phyloP scores from a whole-genome alignment of 2,797 vertebrate species.

The Cynopterus sphinx region DNA sequence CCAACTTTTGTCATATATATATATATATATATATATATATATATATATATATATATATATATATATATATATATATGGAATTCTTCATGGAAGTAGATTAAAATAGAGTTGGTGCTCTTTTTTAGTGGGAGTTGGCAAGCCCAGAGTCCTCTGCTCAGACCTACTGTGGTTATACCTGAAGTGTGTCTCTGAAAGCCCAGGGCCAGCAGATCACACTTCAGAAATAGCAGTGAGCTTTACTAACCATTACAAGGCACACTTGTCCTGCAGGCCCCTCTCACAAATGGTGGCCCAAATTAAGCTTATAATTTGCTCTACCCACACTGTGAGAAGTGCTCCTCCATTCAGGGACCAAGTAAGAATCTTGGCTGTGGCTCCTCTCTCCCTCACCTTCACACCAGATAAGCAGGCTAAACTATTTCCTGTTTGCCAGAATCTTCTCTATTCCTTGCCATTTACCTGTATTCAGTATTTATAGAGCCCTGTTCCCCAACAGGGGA shows the following conservation, averaged over 20 bases:
- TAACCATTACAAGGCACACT: background rate
- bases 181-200: background rate
- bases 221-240: background rate
- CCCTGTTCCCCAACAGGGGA: background rate
- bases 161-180: background rate
- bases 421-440: background rate
- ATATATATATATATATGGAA: too few relatives aligned
- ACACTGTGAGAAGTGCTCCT: background rate
- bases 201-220: background rate
- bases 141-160: background rate
- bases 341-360: background rate
- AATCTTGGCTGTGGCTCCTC: background rate
- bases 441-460: background rate
- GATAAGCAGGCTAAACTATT: background rate
- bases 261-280: background rate
- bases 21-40: background rate
- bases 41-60: too few relatives aligned
- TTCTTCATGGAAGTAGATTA: background rate
- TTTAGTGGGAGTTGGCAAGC: background rate
- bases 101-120: background rate
- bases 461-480: background rate
- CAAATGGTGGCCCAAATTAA: background rate
- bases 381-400: background rate
- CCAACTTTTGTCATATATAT: background rate
- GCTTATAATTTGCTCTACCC: background rate